These are phyloP conservation scores for Drosophila grimshawi DNA, from an alignment of 1,140 invertebrate genomes.

Conservation along the genomic window DNA sequence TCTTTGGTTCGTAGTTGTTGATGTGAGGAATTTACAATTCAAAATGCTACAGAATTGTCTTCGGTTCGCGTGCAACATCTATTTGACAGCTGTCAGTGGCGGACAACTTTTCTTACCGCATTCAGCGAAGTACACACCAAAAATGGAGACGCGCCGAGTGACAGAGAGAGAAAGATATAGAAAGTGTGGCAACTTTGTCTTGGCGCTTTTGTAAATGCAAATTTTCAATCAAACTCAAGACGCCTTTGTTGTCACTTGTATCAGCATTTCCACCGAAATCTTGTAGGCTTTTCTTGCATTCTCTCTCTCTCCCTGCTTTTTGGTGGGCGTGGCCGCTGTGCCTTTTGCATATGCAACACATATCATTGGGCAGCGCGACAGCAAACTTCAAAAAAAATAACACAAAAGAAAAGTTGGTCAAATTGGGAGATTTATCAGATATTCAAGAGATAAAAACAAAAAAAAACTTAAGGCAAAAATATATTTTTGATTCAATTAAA, in stretches of 20 bases:
- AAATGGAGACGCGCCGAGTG: neutral
- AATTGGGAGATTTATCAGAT: neutral
- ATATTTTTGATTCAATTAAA: too few relatives aligned
- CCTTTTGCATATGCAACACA: conserved; percentile 65
- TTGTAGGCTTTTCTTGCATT: conserved; percentile 27
- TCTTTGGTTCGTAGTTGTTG: conserved; percentile 40
- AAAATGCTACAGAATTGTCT: conserved; percentile 70
- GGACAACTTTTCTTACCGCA: conserved; percentile 50
- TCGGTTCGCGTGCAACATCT: conserved; percentile 56
- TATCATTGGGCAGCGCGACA: conserved; percentile 17
- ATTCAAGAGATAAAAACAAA: neutral
- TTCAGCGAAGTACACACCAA: conserved; percentile 1
- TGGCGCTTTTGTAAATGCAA: conserved; percentile 57
- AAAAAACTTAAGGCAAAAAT: neutral
- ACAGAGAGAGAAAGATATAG: neutral
- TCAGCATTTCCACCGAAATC: conserved; percentile 57
- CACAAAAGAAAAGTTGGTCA: conserved; percentile 6
- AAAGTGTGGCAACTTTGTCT: conserved; percentile 38
- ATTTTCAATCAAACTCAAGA: conserved; percentile 65
- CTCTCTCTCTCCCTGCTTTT: neutral
- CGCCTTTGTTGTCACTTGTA: conserved; percentile 56
- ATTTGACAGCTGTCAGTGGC: conserved; percentile 66
- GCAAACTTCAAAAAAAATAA: conserved; percentile 14
- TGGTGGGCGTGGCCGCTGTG: conserved; percentile 25
- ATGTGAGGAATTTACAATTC: conserved; percentile 71